phyloP scores from a whole-genome alignment of 2,888 invertebrate genomes.

The Seira sanloemensis region DNA sequence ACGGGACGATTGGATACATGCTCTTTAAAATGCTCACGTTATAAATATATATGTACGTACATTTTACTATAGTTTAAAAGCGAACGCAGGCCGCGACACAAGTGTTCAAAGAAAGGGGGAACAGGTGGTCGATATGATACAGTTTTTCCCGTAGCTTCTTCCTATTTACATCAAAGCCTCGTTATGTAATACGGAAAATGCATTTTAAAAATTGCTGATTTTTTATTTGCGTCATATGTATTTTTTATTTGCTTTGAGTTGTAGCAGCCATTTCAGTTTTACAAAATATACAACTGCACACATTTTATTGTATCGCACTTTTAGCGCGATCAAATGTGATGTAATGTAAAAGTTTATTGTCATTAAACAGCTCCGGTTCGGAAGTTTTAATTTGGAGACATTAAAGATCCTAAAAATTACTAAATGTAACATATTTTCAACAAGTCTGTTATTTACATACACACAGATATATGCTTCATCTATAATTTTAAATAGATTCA shows the following conservation, averaged over 20 bases:
- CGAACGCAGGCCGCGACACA: neutral
- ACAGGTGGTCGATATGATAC: neutral
- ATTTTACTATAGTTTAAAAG: neutral
- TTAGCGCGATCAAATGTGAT: too few species aligned
- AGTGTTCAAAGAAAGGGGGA: neutral
- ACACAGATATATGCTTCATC: conserved; percentile 28
- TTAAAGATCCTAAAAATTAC: too few species aligned
- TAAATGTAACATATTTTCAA: neutral
- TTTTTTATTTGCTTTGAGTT: too few species aligned
- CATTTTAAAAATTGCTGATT: too few species aligned
- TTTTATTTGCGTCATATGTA: too few species aligned
- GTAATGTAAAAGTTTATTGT: too few species aligned
- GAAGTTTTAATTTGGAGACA: too few species aligned
- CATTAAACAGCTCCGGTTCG: too few species aligned
- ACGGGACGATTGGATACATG: neutral
- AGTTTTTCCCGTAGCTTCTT: neutral
- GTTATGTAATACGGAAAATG: neutral
- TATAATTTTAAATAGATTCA: too few species aligned
- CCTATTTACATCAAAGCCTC: neutral
- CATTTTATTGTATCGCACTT: too few species aligned
- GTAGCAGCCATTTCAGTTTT: too few species aligned
- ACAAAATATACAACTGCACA: too few species aligned
- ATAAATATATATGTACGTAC: neutral
- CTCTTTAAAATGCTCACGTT: neutral
- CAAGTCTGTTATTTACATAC: conserved; percentile 1